phyloP scores from a whole-genome alignment of 2,113 vertebrate species.

The Puma concolor region DNA sequence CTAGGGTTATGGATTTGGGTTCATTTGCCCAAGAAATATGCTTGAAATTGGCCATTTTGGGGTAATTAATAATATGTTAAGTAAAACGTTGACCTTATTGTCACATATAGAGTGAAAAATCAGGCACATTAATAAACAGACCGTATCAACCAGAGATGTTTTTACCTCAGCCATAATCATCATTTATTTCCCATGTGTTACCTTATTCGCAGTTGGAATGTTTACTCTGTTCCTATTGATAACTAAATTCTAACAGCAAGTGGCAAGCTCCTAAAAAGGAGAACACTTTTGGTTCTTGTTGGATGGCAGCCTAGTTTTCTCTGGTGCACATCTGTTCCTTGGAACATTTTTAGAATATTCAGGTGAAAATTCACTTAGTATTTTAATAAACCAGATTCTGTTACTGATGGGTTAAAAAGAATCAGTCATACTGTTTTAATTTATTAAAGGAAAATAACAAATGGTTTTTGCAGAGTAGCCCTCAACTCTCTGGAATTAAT shows the following conservation, averaged over 20 bases:
- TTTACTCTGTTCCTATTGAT: slow-evolving; percentile 53
- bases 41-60: neutral
- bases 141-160: neutral
- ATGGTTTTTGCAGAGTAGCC: slow-evolving; percentile 5
- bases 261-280: slow-evolving; percentile 42
- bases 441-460: slow-evolving; percentile 45
- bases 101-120: neutral
- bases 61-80: neutral
- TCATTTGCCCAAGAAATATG: neutral
- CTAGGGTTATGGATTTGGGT: neutral
- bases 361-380: slow-evolving; percentile 66
- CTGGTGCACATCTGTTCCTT: slow-evolving; percentile 59
- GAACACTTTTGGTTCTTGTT: slow-evolving; percentile 55
- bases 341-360: slow-evolving; percentile 58
- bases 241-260: slow-evolving; percentile 66
- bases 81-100: neutral
- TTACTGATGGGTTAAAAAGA: slow-evolving; percentile 43
- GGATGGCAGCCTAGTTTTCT: slow-evolving; percentile 63
- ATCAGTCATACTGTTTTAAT: slow-evolving; percentile 21
- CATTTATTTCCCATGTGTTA: slow-evolving; percentile 22
- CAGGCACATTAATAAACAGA: neutral
- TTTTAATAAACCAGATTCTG: slow-evolving; percentile 52
- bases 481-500: slow-evolving; percentile 57
- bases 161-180: neutral
- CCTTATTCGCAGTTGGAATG: slow-evolving; percentile 39